Evolutionary conservation across 2,113 vertebrate species (phyloP).

Genomic region (Dryoscopus gambensis): DNA sequence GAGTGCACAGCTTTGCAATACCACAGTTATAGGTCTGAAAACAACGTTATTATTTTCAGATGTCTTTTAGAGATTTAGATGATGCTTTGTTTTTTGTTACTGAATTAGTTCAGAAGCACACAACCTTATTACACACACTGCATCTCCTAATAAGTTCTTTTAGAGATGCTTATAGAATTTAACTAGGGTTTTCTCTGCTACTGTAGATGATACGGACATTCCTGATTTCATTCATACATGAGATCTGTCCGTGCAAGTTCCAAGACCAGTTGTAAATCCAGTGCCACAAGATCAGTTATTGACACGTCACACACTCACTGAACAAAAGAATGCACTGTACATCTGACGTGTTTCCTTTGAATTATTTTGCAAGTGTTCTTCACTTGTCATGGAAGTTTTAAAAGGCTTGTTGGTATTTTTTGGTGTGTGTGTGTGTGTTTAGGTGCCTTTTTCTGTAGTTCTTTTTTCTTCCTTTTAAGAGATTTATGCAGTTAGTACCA

Average conservation of each 20-base stretch:
- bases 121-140: neutral
- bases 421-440: neutral
- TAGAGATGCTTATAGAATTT: neutral
- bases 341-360: neutral
- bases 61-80: neutral
- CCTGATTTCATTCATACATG: fast-evolving
- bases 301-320: fast-evolving
- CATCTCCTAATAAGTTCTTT: neutral
- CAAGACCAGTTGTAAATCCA: neutral
- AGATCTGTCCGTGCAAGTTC: neutral
- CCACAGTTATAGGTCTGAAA: neutral
- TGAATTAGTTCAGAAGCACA: neutral
- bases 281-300: fast-evolving
- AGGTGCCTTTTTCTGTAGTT: neutral
- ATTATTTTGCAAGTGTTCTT: neutral
- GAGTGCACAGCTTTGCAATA: neutral
- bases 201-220: neutral
- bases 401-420: neutral
- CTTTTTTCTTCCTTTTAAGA: neutral
- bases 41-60: neutral
- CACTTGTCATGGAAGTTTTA: neutral
- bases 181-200: neutral
- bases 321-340: neutral
- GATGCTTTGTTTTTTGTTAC: neutral
- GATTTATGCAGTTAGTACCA: neutral